Evolutionary conservation across 2,888 invertebrate genomes (phyloP), one percentile per base, ranked within the genome.

Genomic region (Acanthoscelides obtectus): DNA sequence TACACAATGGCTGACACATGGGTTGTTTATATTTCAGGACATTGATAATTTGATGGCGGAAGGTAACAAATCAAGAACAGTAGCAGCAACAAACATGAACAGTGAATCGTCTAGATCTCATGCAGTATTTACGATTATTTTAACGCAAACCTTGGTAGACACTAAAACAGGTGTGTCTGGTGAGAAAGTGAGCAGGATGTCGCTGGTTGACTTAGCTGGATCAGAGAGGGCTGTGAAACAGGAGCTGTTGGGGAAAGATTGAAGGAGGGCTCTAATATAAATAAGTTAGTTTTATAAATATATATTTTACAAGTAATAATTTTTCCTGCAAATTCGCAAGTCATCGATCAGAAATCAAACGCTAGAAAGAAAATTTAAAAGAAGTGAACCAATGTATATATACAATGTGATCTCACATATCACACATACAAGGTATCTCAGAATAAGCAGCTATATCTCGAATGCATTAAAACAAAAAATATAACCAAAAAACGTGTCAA

Each of bases 21-120:
- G n/a, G n/a, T n/a, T n/a, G n/a, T n/a, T 65, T 67, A 72, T 73
- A 72, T 77, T 77, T 69, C 87, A 97, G 95, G 98, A 99, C 85
- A 98, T 99, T 80, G 96, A 97, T 86, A 96, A 94, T 84, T 88
- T 99, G 76, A 98, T 99, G 96, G 94, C 95, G 27, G 99, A 99
- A 87, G 99, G 99, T 79, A 99, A 99, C 88, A 99, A 99, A 86
- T 98, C 98, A 0, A 90, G 99, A 80, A 99, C 99, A n/a, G 98
- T 99, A 19, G 99, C 99, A 1, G 98, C 99, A 5, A 99, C 99
- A 71, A 99, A 99, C 85, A 99, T 99, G 99, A 99, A 99, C 89
- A 97, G 96, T 78, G 99, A 99, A 87, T 98, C 98, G 69, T 97
- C 97, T 64, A 90, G 99, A 76, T 98, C 98, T 63, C 99, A 99